Evolutionary conservation across 2,113 vertebrate species (phyloP), one percentile per base, ranked within the genome.

Genomic region (Rhegmatorhina hoffmannsi): DNA sequence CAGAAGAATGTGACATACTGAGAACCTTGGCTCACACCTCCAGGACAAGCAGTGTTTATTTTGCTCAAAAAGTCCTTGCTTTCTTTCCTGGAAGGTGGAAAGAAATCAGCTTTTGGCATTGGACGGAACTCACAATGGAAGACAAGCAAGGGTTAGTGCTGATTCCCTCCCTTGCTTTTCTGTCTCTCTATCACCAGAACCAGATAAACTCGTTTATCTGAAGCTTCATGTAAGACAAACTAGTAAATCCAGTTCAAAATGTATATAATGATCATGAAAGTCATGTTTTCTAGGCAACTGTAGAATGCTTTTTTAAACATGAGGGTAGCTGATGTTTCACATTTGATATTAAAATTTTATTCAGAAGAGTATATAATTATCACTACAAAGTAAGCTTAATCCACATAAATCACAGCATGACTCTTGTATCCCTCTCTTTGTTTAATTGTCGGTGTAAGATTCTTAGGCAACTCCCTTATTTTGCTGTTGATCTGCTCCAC

Each of bases 351-450:
- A 90, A 90, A 93, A 94, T 70, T 58, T 66, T 86, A 93, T 89
- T 95, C 85, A 91, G 59, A 83, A 96, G 52, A 90, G 72, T 82
- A 74, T 81, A 33, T 95, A 97, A 94, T 92, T 96, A 87, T 94
- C 92, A 96, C 89, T 97, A 95, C 91, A 93, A 96, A 97, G 95
- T 87, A 67, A 96, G 50, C n/a, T 86, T 96, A 95, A 93, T 97
- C 89, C 91, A 94, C 94, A 43, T 92, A 96, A 97, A 95, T 95
- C 25, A 31, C 34, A 66, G 58, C 47, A 96, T 68, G 64, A 94
- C 90, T 96, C 70, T 91, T 52, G 64, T 66, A 93, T 90, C 68
- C 88, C 53, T 92, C 89, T 93, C 69, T 89, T 28, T 91, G 63
- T 85, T 92, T 96, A 97, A 96, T 93, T 78, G 93, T 84, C 60